Base-by-base conservation (phyloP, 2,797 vertebrate species). In the Falco novaeseelandiae region DNA sequence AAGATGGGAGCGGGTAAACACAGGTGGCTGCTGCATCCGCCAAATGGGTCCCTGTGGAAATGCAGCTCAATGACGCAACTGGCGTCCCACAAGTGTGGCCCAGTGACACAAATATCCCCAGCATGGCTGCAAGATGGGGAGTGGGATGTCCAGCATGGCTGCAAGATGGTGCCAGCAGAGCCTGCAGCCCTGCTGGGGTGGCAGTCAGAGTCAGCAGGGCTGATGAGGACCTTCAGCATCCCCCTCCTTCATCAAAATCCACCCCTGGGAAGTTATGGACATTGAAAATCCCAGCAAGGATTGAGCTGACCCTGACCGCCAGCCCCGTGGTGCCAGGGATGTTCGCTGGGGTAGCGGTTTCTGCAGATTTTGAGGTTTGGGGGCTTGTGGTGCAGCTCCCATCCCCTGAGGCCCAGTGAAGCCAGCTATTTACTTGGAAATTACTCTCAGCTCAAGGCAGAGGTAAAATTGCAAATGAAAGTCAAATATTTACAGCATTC, bases 401-500 rank as follows among this genome's bases (percentile, higher is more conserved):
- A 34, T 59, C n/a, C 29, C 22, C 3, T 0, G 2, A 76, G 62
- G 62, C 0, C 0, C 13, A 1, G 48, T 66, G 82, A 91, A 69
- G 55, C 79, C 84, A 65, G 48, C 27, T 38, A 12, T 87, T 81
- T 79, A 38, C 81, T 76, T 46, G 66, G 61, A 89, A 95, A 87
- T 89, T 65, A 38, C 67, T 66, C 76, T 69, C 42, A 82, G 71
- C 62, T 91, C 66, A 82, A 83, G 49, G 74, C 74, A 76, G 66
- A 87, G 74, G 91, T 84, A 81, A 80, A 84, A 82, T 46, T 73
- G 91, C 84, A 82, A 51, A 70, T 73, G 70, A 71, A 89, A 95
- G 70, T 82, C 36, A 94, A 95, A 95, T 62, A 87, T 92, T 92
- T 87, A 79, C 49, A 29, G 62, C 83, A 58, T 81, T 90, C 81